These are phyloP conservation scores for Spea multiplicata DNA, from an alignment of 2,113 vertebrate genomes.

Conservation along the genomic window DNA sequence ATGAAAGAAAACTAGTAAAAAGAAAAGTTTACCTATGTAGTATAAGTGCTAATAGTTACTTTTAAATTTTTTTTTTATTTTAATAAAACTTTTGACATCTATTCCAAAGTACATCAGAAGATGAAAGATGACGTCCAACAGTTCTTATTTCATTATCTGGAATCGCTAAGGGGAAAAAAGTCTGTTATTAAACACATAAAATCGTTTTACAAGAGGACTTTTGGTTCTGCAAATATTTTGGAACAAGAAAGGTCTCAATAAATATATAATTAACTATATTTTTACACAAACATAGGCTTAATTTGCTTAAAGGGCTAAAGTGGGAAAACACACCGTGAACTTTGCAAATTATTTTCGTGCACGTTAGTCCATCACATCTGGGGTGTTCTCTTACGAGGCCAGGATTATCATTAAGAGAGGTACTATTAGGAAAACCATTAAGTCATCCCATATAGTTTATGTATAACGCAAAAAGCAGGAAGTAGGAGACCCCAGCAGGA, in stretches of 20 bases:
- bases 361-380: no score
- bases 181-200: slow-evolving; percentile 37
- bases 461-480: no score
- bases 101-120: slow-evolving; percentile 32
- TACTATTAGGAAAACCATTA: no score
- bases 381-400: no score
- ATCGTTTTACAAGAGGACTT: background rate
- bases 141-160: background rate
- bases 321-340: no score
- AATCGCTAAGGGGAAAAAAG: slow-evolving; percentile 31
- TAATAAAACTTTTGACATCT: background rate
- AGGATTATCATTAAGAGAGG: no score
- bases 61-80: no score
- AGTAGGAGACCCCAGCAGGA: no score
- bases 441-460: no score
- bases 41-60: slow-evolving; percentile 44
- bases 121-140: slow-evolving; percentile 44
- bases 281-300: background rate
- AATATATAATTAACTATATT: background rate
- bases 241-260: background rate
- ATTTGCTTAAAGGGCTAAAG: no score
- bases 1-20: slow-evolving; percentile 36
- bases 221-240: background rate
- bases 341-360: no score
- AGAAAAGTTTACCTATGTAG: slow-evolving; percentile 24